Evolutionary conservation across 2,888 invertebrate species (phyloP), one percentile per base, ranked within the genome.

Genomic region (Scaeva pyrastri): DNA sequence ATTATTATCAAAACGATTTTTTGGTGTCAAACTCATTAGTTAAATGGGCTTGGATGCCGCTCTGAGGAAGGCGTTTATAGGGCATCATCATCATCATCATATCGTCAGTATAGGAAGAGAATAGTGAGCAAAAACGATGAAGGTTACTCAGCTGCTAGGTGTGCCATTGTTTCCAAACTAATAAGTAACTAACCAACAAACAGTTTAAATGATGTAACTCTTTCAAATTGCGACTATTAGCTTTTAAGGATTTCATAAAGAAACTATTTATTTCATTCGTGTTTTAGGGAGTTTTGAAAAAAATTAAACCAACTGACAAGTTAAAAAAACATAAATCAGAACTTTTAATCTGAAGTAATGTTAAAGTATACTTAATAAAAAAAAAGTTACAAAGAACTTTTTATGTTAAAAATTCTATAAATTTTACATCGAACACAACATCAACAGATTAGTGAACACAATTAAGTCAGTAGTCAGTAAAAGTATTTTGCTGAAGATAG

Each of bases 1-100:
- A 52, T 62, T 64, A 72, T 75, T 56, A 81, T 76, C 71, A 76
- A 16, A 56, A 26, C 45, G 39, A 48, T 50, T 41, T 50, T 41
- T 76, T 66, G 71, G 68, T 75, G 81, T 66, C 78, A 74, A 74
- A 78, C 62, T 78, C 68, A 78, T 83, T 83, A 83, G 82, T 66
- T 73, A 72, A 82, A 66, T 82, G 66, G 72, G 52, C 81, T 75
- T 71, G 68, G 70, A 41, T 1, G 4, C 10, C 2, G 21, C 21
- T 14, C 2, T 55, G 21, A 43, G 39, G 23, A 14, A 73, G 73
- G 66, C 21, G 10, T 43, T 48, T 64, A 45, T 21, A 56, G 11
- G 43, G 43, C 14, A 41, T 12, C 14, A 43, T 31, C 31, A 31
- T 31, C 8, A 26, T 26, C 26, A 26, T 1, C 26, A n/a, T n/a